Conservation (phyloP, 2,888 invertebrate species). For the Athrips mouffetella region DNA sequence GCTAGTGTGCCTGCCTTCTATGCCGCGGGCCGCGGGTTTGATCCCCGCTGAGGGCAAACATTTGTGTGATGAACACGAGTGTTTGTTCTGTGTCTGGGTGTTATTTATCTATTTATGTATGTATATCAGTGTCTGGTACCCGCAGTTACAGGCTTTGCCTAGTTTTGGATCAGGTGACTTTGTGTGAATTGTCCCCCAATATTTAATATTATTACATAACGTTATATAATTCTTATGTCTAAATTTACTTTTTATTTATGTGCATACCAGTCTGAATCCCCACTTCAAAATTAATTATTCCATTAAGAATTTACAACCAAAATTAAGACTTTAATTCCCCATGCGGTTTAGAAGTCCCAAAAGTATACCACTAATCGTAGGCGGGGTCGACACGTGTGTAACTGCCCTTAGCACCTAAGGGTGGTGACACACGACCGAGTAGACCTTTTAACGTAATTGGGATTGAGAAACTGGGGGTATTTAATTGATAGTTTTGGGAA, state of each 20-base stretch:
- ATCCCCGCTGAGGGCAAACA: too few species aligned
- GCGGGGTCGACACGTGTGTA: conserved; percentile 65
- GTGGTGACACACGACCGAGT: conserved; percentile 60
- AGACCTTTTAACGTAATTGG: conserved; percentile 68
- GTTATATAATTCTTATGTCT: neutral
- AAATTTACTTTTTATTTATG: neutral
- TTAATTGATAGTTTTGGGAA: conserved; percentile 38
- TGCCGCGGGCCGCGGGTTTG: too few species aligned
- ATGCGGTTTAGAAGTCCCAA: conserved; percentile 39
- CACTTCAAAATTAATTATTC: too few species aligned
- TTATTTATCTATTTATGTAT: too few species aligned
- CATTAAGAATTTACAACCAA: too few species aligned
- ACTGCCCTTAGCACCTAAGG: conserved; percentile 60
- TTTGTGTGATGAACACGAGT: too few species aligned
- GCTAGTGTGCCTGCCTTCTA: too few species aligned
- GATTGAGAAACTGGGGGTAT: conserved; percentile 35
- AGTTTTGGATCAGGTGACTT: too few species aligned
- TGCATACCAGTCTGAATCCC: too few species aligned
- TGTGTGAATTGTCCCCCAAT: neutral
- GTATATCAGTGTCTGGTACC: too few species aligned
- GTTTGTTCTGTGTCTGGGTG: too few species aligned
- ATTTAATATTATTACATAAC: neutral
- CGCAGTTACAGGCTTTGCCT: too few species aligned
- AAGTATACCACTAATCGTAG: conserved; percentile 56
- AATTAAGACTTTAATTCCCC: conserved; percentile 20